A percentile compares a stretch with the other conserved stretches of the same genome.
phyloP scores from a whole-genome alignment of 2,113 vertebrate genomes.

The Malurus cyaneus region DNA sequence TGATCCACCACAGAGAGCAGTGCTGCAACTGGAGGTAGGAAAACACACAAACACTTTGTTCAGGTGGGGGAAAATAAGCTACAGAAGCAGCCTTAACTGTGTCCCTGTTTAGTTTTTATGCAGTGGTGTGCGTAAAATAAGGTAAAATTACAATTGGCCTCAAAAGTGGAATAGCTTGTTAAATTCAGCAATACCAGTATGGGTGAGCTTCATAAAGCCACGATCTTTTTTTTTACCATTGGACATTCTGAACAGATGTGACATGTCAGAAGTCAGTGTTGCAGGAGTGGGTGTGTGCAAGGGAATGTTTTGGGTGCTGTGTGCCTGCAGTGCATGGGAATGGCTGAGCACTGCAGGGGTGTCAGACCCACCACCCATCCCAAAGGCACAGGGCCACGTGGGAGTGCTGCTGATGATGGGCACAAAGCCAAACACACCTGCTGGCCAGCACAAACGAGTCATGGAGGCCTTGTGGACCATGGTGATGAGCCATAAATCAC shows the following conservation, averaged over 20 bases:
- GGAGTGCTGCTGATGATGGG: conserved; percentile 50
- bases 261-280: neutral
- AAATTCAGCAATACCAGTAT: neutral
- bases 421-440: conserved; percentile 31
- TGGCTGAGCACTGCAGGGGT: neutral
- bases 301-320: neutral
- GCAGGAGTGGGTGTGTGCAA: neutral
- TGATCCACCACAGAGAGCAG: neutral
- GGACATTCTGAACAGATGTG: neutral
- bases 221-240: neutral
- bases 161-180: neutral
- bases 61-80: neutral
- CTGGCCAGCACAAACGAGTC: conserved; percentile 36
- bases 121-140: neutral
- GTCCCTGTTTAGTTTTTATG: neutral
- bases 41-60: neutral
- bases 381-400: neutral
- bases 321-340: neutral
- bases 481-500: conserved; percentile 58
- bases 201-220: neutral
- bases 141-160: neutral
- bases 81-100: neutral
- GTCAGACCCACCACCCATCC: neutral
- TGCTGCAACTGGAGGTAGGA: neutral
- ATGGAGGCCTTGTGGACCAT: conserved; percentile 48